Evolutionary conservation across 2,113 vertebrate genomes (phyloP), one percentile per base, ranked within the genome.

Genomic region (Thryonomys swinderianus): DNA sequence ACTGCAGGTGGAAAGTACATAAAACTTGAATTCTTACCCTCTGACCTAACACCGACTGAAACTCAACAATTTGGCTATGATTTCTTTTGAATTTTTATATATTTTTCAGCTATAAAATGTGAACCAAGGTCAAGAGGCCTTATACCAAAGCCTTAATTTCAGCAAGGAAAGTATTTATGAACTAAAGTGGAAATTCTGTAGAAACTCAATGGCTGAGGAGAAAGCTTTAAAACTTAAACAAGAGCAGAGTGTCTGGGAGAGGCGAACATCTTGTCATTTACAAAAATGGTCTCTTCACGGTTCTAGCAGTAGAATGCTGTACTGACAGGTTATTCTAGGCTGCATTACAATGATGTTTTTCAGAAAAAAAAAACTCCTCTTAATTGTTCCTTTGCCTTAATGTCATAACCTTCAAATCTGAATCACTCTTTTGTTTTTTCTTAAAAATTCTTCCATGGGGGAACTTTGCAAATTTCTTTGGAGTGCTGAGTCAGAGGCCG

Each of bases 31-130:
- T 71, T 94, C 55, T 78, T 90, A 81, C 67, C 61, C 80, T 94
- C 59, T 82, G 80, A 96, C 85, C 85, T 89, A 96, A 95, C 85
- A 96, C 88, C 57, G 95, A 67, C 40, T 84, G 88, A 91, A 95
- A 82, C 69, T 64, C 73, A 85, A 79, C 67, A 90, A 92, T 86
- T 92, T 95, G 62, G 69, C 81, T 90, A 76, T 86, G 89, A 66
- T 86, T 92, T 92, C 51, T 64, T 96, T 89, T 59, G 85, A 94
- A 74, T 37, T 95, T 95, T 85, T 91, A 62, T 32, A 55, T 91
- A 88, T 85, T 73, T 78, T 83, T 89, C 25, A 79, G 48, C 55
- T 86, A 78, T 83, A 83, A 92, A 96, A 96, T 74, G 17, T 83
- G 48, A 96, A 86, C 67, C 23, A 59, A 92, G 67, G 81, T 90